Evolutionary conservation across 2,888 invertebrate species (phyloP).

Genomic region (Tenodera sinensis): DNA sequence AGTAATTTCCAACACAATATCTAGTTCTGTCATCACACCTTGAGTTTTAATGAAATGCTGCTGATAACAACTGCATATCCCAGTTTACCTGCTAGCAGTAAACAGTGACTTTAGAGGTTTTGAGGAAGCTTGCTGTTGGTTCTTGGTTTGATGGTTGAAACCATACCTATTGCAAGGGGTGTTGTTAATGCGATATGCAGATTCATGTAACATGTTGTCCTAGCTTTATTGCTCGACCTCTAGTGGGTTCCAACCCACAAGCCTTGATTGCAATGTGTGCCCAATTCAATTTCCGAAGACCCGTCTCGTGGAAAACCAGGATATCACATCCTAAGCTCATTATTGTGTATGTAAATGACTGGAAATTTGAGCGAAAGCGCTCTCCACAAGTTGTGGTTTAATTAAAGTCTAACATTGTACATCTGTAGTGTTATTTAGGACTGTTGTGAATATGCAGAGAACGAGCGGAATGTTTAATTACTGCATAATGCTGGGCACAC

Average conservation of each 20-base stretch:
- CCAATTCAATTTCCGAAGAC: neutral
- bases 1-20: too few relatives aligned
- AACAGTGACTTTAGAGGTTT: too few relatives aligned
- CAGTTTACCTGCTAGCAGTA: too few relatives aligned
- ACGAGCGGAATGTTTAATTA: neutral
- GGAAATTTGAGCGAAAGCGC: neutral
- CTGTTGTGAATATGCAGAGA: neutral
- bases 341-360: neutral
- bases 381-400: neutral
- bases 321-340: neutral
- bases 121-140: too few relatives aligned
- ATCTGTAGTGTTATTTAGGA: neutral
- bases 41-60: too few relatives aligned
- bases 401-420: neutral
- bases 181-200: neutral
- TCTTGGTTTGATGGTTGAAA: too few relatives aligned
- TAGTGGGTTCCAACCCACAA: neutral
- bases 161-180: too few relatives aligned
- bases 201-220: neutral
- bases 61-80: too few relatives aligned
- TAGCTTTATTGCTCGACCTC: neutral
- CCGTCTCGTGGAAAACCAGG: neutral
- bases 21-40: too few relatives aligned
- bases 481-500: neutral
- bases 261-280: neutral